Evolutionary conservation across 2,113 vertebrate species (phyloP).

Genomic region (Menura novaehollandiae): DNA sequence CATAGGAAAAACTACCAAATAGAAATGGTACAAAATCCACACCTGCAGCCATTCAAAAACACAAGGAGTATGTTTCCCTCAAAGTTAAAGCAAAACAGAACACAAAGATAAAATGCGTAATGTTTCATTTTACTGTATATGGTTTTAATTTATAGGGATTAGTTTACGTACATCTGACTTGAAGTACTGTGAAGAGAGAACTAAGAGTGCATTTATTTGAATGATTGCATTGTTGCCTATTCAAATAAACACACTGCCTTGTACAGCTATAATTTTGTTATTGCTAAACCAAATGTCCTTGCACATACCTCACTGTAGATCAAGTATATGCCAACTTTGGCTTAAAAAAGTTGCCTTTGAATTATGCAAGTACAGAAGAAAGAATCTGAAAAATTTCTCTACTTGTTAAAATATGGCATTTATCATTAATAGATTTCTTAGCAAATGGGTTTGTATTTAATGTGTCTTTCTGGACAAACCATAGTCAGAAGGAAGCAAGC

Average conservation of each 20-base stretch:
- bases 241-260: slow-evolving; percentile 44
- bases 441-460: not conserved
- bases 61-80: not conserved
- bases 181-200: not conserved
- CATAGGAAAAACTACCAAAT: slow-evolving; percentile 34
- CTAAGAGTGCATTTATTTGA: slow-evolving; percentile 43
- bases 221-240: slow-evolving; percentile 14
- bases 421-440: not conserved
- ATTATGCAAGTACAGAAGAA: not conserved
- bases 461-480: not conserved
- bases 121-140: slow-evolving; percentile 3
- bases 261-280: slow-evolving; percentile 3
- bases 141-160: slow-evolving; percentile 30
- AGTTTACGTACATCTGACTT: not conserved
- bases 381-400: not conserved
- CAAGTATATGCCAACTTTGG: slow-evolving; percentile 3
- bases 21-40: slow-evolving; percentile 26
- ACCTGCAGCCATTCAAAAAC: slow-evolving; percentile 45
- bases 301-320: slow-evolving; percentile 7
- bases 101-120: not conserved
- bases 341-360: not conserved
- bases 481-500: not conserved
- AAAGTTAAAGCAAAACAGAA: slow-evolving; percentile 36
- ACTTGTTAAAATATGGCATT: not conserved
- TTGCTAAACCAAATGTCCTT: slow-evolving; percentile 44